These are phyloP conservation scores for Clarias pachynema DNA, from an alignment of 2,797 vertebrate genomes.

Conservation along the genomic window DNA sequence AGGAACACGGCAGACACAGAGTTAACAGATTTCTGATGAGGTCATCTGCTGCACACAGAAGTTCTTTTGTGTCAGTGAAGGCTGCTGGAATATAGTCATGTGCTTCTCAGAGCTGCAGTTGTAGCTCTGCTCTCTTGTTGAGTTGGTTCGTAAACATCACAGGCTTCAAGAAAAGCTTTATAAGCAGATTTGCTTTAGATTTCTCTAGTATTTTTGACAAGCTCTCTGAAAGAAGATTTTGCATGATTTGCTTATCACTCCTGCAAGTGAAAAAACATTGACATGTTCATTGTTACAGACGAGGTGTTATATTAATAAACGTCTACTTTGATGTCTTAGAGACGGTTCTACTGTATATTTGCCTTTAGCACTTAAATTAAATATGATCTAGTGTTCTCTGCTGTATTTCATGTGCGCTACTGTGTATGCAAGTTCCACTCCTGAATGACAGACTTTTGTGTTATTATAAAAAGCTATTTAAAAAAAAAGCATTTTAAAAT, in stretches of 20 bases:
- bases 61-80: background rate
- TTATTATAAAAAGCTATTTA: background rate
- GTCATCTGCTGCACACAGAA: background rate
- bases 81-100: background rate
- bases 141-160: background rate
- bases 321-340: background rate
- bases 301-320: background rate
- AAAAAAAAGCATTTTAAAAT: background rate
- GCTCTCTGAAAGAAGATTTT: background rate
- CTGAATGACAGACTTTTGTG: background rate
- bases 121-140: background rate
- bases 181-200: background rate
- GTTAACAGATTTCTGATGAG: background rate
- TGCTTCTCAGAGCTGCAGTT: background rate
- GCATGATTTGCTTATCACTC: background rate
- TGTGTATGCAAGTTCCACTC: background rate
- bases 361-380: background rate
- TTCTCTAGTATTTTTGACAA: background rate
- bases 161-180: background rate
- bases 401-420: background rate
- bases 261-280: background rate
- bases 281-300: background rate
- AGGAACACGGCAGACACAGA: conserved; percentile 37
- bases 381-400: background rate
- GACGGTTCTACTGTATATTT: background rate